Base-by-base conservation (phyloP, 2,888 invertebrate genomes). In the Cryptosula pallasiana region DNA sequence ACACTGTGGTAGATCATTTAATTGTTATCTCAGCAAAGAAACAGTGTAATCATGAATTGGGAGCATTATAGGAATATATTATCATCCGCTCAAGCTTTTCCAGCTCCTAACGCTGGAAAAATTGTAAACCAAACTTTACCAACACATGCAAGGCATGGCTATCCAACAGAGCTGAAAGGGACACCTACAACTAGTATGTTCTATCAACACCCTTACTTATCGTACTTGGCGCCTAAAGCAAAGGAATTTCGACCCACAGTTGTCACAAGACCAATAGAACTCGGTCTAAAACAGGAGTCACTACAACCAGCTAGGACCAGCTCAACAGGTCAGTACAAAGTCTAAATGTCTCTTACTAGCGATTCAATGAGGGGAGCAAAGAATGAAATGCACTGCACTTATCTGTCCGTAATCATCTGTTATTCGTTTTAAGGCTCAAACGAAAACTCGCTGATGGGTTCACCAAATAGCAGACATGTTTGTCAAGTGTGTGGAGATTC, bases 21-120 rank as follows among this genome's bases (percentile, higher is more conserved):
- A n/a, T n/a, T n/a, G n/a, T n/a, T n/a, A n/a, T n/a, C n/a, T n/a
- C n/a, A n/a, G n/a, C n/a, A n/a, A n/a, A n/a, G n/a, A n/a, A n/a
- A n/a, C n/a, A n/a, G n/a, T n/a, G n/a, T n/a, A n/a, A n/a, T 3
- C 34, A 63, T 63, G 63, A 63, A 63, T 32, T 63, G 63, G 63
- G 25, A 63, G 13, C 63, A 63, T 9, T 63, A 63, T n/a, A 63
- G 45, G 45, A 45, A 45, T 45, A 45, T 45, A 5, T 45, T 45
- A 45, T 45, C 45, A 13, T 13, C 5, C 20, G 45, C 45, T 13
- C 45, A 45, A 20, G 45, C 45, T 20, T 45, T 13, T 20, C 45
- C 45, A 13, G 20, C 45, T 45, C 5, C 45, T 45, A n/a, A n/a
- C n/a, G n/a, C n/a, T n/a, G 20, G 45, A 45, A 20, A 45, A 45